Evolutionary conservation across 2,797 vertebrate genomes (phyloP).

Genomic region (Anomalospiza imberbis): DNA sequence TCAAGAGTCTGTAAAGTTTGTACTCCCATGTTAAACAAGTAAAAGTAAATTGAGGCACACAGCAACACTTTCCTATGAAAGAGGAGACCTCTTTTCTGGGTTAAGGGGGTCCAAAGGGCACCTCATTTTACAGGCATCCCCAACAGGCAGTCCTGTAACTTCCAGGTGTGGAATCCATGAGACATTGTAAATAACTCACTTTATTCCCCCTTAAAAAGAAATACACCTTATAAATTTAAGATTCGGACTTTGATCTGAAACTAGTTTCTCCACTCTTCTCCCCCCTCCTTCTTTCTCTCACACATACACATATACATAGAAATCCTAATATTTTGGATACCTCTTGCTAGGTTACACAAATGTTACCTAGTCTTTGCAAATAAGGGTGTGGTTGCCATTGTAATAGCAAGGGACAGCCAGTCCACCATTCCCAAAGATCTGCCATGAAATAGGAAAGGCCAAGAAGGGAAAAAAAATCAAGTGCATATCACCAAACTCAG

Average conservation of each 20-base stretch:
- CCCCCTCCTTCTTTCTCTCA: neutral
- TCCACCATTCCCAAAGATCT: neutral
- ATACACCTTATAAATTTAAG: neutral
- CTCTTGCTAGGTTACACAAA: neutral
- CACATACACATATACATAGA: neutral
- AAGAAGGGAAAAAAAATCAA: neutral
- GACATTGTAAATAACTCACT: constrained; percentile 4
- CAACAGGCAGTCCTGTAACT: neutral
- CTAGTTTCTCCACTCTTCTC: neutral
- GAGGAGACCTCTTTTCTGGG: neutral
- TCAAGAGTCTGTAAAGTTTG: neutral
- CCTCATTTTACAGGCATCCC: neutral
- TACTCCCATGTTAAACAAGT: neutral
- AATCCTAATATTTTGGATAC: neutral
- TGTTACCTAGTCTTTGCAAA: neutral
- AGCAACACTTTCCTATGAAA: neutral
- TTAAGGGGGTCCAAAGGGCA: constrained; percentile 31
- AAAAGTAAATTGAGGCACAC: neutral
- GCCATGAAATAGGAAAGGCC: neutral
- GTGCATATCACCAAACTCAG: neutral
- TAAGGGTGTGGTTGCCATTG: neutral
- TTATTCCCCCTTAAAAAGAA: constrained; percentile 32
- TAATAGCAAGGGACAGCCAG: neutral
- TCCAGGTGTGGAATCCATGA: neutral
- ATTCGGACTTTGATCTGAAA: neutral